phyloP scores from a whole-genome alignment of 2,888 invertebrate genomes.

The Theretra japonica region DNA sequence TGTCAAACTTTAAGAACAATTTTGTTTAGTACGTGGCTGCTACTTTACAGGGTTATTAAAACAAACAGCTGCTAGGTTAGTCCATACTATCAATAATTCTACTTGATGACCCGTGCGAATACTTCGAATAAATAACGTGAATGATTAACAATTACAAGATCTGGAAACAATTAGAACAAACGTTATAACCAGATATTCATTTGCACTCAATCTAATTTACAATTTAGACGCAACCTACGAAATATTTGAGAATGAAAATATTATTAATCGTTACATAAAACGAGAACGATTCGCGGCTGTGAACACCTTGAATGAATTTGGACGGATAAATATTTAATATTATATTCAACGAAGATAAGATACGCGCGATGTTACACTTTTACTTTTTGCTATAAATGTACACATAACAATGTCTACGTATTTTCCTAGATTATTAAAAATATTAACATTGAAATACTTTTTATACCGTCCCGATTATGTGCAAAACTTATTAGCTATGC shows the following conservation, averaged over 20 bases:
- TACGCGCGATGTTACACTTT: background rate
- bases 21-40: background rate
- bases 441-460: background rate
- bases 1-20: background rate
- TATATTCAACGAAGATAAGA: background rate
- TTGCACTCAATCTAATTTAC: too few species aligned
- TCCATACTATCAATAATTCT: too few species aligned
- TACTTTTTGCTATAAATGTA: background rate
- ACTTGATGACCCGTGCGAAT: too few species aligned
- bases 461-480: background rate
- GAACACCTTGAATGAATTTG: conserved; percentile 3
- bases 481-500: background rate
- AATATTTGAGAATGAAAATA: background rate
- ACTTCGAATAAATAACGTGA: too few species aligned
- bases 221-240: background rate
- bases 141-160: too few species aligned
- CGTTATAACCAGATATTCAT: too few species aligned
- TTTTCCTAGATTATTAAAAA: background rate
- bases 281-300: background rate
- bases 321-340: conserved; percentile 1
- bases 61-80: too few species aligned
- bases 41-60: too few species aligned
- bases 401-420: background rate
- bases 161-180: too few species aligned
- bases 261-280: background rate